Evolutionary conservation across 92 coral and sea anemone genomes (phyloP).

Genomic region (Porites evermanni): DNA sequence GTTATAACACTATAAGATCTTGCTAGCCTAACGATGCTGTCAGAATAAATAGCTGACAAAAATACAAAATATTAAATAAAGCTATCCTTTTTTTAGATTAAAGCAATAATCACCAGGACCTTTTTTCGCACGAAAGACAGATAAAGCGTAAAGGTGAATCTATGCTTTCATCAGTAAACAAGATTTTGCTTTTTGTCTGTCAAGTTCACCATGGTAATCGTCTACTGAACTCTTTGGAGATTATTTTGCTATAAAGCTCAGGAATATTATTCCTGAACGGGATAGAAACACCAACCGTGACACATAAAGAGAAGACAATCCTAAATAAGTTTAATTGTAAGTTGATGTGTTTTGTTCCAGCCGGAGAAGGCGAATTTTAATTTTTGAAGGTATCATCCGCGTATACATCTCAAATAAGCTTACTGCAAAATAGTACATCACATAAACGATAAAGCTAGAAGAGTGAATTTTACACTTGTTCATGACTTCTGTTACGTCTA

Average conservation of each 20-base stretch:
- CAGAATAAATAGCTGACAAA: neutral
- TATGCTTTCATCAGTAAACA: neutral
- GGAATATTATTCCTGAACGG: neutral
- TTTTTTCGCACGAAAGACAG: constrained; percentile 1
- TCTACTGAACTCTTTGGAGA: neutral
- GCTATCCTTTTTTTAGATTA: neutral
- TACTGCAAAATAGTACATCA: too few relatives aligned
- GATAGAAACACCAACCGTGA: neutral
- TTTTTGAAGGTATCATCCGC: neutral
- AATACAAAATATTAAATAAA: neutral
- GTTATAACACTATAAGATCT: neutral
- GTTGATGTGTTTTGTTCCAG: neutral
- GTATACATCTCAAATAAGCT: neutral
- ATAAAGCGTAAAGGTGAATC: neutral
- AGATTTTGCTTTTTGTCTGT: neutral
- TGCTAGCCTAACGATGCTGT: neutral
- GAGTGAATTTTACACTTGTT: neutral
- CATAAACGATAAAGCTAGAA: neutral
- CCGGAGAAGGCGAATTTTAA: neutral
- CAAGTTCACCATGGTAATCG: constrained; percentile 13
- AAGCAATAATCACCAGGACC: neutral
- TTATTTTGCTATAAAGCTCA: neutral
- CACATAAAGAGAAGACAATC: neutral
- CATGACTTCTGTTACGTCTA: neutral
- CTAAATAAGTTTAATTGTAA: neutral